These are phyloP conservation scores for Bettongia penicillata DNA, from an alignment of 2,113 vertebrate genomes.

Conservation along the genomic window DNA sequence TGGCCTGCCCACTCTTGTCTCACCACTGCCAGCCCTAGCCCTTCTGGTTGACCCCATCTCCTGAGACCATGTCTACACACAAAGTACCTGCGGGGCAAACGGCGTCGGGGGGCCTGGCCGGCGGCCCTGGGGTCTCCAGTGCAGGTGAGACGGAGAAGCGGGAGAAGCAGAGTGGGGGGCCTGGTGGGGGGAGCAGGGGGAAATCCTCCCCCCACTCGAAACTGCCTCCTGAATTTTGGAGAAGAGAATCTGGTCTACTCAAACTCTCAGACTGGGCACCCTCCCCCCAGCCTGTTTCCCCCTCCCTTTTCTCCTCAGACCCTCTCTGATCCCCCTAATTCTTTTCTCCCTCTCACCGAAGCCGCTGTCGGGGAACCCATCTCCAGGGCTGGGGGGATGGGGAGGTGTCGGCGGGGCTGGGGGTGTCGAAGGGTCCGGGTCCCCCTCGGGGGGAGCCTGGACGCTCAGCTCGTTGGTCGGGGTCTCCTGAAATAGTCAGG, in stretches of 20 bases:
- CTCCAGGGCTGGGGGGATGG: constrained; percentile 79
- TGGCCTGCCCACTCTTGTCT: not conserved
- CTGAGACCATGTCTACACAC: too few species aligned
- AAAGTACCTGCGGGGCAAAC: constrained; percentile 70
- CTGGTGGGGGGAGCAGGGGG: constrained; percentile 81
- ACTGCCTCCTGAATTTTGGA: constrained; percentile 83
- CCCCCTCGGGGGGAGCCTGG: constrained; percentile 79
- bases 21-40: not conserved
- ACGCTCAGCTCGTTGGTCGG: constrained; percentile 92
- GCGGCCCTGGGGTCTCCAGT: constrained; percentile 86
- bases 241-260: too few species aligned
- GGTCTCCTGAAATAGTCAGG: constrained; percentile 86
- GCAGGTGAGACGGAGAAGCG: constrained; percentile 94
- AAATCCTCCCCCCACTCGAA: constrained; percentile 91
- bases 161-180: constrained; percentile 86
- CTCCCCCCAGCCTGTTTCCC: not conserved
- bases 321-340: not conserved
- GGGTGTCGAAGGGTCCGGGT: constrained; percentile 73
- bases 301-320: too few species aligned
- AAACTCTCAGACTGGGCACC: not conserved
- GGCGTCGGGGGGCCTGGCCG: constrained; percentile 73
- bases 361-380: constrained; percentile 80
- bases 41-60: too few species aligned
- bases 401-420: constrained; percentile 78
- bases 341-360: constrained; percentile 80